Evolutionary conservation across 2,797 vertebrate species (phyloP).

Genomic region (Coccyzus lansbergi): DNA sequence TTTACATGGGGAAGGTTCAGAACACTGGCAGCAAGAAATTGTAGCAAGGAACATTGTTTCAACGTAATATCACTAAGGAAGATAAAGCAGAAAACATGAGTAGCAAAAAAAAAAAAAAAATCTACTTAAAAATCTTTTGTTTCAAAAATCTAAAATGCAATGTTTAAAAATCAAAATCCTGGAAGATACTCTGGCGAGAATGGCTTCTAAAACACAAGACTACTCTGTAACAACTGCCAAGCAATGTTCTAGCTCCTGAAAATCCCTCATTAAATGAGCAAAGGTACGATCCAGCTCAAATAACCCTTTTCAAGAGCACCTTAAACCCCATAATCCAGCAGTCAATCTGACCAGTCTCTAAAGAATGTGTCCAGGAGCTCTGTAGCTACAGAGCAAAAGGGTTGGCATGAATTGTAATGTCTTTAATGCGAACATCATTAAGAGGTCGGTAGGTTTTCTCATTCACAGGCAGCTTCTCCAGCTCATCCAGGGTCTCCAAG

Average conservation of each 20-base stretch:
- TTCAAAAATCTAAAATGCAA: slow-evolving; percentile 37
- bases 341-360: neutral
- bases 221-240: neutral
- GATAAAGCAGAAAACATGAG: neutral
- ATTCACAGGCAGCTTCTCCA: slow-evolving; percentile 96
- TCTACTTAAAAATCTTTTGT: neutral
- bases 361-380: neutral
- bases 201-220: neutral
- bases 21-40: neutral
- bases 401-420: slow-evolving; percentile 94
- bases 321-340: neutral
- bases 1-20: neutral
- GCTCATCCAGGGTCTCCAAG: slow-evolving; percentile 93
- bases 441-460: slow-evolving; percentile 95
- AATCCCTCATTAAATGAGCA: neutral
- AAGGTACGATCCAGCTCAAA: neutral
- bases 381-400: slow-evolving; percentile 87
- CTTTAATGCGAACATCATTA: slow-evolving; percentile 92
- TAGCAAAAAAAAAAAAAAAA: neutral
- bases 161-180: neutral
- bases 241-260: neutral
- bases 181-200: neutral
- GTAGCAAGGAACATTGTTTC: neutral
- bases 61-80: neutral
- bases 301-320: neutral